These are phyloP conservation scores for Polypedilum vanderplanki DNA, from an alignment of 1,140 invertebrate genomes.

Conservation along the genomic window DNA sequence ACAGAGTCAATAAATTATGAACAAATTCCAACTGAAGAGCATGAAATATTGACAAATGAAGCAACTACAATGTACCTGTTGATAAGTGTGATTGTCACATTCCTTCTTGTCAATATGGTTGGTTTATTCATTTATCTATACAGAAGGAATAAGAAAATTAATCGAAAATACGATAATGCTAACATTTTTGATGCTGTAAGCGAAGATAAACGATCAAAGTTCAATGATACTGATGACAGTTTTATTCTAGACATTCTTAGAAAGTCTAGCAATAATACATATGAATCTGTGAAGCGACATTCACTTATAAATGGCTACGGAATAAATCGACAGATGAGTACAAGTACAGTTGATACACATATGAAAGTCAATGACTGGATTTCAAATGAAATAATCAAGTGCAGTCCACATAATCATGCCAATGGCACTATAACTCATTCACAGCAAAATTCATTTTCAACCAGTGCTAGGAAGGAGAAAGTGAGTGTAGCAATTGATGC, in stretches of 20 bases:
- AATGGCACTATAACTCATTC: slow-evolving; percentile 37
- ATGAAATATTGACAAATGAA: slow-evolving; percentile 39
- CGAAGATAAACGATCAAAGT: slow-evolving; percentile 40
- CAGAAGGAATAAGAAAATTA: slow-evolving; percentile 36
- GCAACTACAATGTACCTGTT: slow-evolving; percentile 59
- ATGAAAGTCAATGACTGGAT: slow-evolving; percentile 82
- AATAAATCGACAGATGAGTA: slow-evolving; percentile 62
- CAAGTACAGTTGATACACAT: slow-evolving; percentile 73
- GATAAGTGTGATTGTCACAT: slow-evolving; percentile 66
- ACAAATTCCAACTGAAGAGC: background rate
- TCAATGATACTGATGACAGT: slow-evolving; percentile 43
- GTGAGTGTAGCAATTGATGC: slow-evolving; percentile 68
- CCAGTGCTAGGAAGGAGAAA: slow-evolving; percentile 51
- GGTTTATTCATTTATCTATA: slow-evolving; percentile 40
- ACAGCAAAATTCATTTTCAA: slow-evolving; percentile 43
- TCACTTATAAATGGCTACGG: slow-evolving; percentile 49
- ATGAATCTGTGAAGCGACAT: slow-evolving; percentile 48
- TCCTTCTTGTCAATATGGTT: slow-evolving; percentile 71
- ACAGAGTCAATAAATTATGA: slow-evolving; percentile 23
- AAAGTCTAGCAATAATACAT: slow-evolving; percentile 49
- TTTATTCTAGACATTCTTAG: slow-evolving; percentile 39
- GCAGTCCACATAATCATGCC: slow-evolving; percentile 31
- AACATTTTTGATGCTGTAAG: slow-evolving; percentile 41
- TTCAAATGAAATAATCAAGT: slow-evolving; percentile 56
- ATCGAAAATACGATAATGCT: slow-evolving; percentile 38